Base-by-base conservation (phyloP, 2,888 invertebrate genomes). In the Campopleginae sp. region DNA sequence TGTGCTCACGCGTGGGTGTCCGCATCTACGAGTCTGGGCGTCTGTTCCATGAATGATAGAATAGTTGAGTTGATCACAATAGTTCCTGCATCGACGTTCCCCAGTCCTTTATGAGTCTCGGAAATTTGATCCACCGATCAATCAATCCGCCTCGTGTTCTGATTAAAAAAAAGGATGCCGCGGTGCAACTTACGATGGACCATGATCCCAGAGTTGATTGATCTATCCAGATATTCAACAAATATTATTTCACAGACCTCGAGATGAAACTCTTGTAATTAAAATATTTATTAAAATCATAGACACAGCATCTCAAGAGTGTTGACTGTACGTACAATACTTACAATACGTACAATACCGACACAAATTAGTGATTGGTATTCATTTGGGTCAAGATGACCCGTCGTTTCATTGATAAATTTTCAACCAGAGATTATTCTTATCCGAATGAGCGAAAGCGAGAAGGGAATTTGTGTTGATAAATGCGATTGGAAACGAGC, bases 1-100 rank as follows among this genome's bases (percentile, higher is more conserved):
- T 38, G 38, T n/a, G n/a, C n/a, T n/a, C 46, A 48, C 5, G 46
- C n/a, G 5, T 48, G n/a, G 14, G 17, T 48, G 46, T n/a, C 46
- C 8, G 38, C 38, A 38, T 38, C 10, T 10, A 38, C 5, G 38
- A 38, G 38, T 2, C 4, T 38, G 38, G 38, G 38, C 38, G 38
- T 38, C n/a, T n/a, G 46, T n/a, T 48, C 46, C 46, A 48, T 48
- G n/a, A 48, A 48, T n/a, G 46, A 48, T 48, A n/a, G 46, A 48
- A 48, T 14, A n/a, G 1, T 38, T 10, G 38, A 38, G 38, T 38
- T 1, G 8, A 38, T 38, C 38, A 38, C 38, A 38, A 38, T 38
- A 38, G 38, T 38, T 38, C 8, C 38, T 10, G 0, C 38, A 38
- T 38, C 38, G 8, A 10, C 38, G 46, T 48, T n/a, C n/a, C n/a